Conservation (phyloP, 2,113 vertebrate species). For the Butorides virescens region DNA sequence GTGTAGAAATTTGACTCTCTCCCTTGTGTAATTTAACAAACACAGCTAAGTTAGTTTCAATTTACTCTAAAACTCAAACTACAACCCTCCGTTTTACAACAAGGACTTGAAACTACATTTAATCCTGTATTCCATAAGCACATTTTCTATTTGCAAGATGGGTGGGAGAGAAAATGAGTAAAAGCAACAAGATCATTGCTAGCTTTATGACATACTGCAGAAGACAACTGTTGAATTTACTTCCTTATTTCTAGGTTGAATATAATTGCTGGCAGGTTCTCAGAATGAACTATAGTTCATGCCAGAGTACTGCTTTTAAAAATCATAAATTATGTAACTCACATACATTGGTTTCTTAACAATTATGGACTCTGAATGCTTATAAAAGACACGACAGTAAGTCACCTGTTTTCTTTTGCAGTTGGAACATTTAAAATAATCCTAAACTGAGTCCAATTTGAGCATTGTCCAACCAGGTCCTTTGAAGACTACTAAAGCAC, state of each 20-base stretch:
- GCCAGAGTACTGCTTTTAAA: neutral
- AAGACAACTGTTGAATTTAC: neutral
- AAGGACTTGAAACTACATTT: neutral
- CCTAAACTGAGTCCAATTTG: neutral
- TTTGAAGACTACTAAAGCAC: neutral
- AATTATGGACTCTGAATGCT: neutral
- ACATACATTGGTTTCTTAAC: accelerated
- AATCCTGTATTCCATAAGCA: neutral
- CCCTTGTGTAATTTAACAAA: neutral
- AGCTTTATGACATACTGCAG: neutral
- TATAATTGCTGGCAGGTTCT: neutral
- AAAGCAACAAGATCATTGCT: neutral
- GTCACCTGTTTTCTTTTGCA: neutral
- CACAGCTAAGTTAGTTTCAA: neutral
- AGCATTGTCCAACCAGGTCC: neutral
- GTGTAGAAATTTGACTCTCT: neutral
- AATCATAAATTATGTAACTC: accelerated
- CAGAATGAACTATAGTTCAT: neutral
- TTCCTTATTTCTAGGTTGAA: neutral
- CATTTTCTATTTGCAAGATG: neutral
- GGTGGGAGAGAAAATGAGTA: neutral
- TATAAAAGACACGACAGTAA: neutral
- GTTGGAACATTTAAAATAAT: neutral
- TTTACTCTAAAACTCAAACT: neutral
- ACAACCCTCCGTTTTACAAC: neutral